Base-by-base conservation (phyloP, 2,113 vertebrate genomes). In the Phocoena sinus region DNA sequence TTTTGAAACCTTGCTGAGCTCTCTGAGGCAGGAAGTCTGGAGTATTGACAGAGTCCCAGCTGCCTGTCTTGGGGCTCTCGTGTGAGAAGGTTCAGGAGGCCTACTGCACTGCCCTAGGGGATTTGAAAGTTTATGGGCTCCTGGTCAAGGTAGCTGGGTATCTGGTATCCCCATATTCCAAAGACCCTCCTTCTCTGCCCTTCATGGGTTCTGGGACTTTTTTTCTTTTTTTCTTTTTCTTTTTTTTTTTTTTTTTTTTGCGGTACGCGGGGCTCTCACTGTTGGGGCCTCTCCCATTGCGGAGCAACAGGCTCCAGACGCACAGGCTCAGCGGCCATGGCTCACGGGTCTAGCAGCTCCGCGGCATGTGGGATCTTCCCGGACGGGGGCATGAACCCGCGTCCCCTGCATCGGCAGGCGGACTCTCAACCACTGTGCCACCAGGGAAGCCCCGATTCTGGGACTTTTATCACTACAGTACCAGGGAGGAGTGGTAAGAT, bases 121-220 rank as follows among this genome's bases (percentile, higher is more conserved):
- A 36, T 93, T 93, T 94, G 76, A 96, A 96, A 82, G 62, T 44
- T 85, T 84, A 77, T 96, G 77, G 97, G 62, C 93, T 97, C 89
- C 47, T 89, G 62, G 93, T 89, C 97, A 96, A 96, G n/a, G 53
- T 65, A 67, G 23, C 68, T 94, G 71, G 74, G 56, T 96, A 63
- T 79, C 81, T 93, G 89, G 81, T 95, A 86, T 96, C 85, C 65
- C 81, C 85, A 91, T 71, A 93, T 97, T 97, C 91, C 95, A 95
- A 73, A 95, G 56, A 76, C 36, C 76, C 80, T 96, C 77, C 84
- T 76, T 90, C 84, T 92, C 84, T 92, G 80, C 70, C 81, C 67
- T 95, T 96, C 60, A 94, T 85, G 21, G 47, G 47, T 47, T 47
- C 47, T 47, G 47, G 47, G 47, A 47, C 47, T 47, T 9, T 11